Evolutionary conservation across 1,140 invertebrate genomes (phyloP).

Genomic region (Onthophagus taurus): DNA sequence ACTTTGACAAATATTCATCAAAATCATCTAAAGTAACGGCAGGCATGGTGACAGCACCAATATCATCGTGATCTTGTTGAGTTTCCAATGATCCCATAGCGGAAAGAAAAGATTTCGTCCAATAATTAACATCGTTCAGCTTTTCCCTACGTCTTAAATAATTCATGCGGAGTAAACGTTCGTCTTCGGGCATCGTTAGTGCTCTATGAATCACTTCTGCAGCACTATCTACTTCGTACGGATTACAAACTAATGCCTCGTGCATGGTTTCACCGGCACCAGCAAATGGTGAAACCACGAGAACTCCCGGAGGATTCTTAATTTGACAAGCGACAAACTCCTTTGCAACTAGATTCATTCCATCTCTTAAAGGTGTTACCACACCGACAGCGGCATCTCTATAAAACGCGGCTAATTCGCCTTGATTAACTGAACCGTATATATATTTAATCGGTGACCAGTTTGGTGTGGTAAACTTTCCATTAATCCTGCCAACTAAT

Average conservation of each 20-base stretch:
- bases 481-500: conserved; percentile 77
- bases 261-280: conserved; percentile 88
- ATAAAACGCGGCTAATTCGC: conserved; percentile 76
- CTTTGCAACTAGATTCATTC: conserved; percentile 91
- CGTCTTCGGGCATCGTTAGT: conserved; percentile 82
- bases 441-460: conserved; percentile 86
- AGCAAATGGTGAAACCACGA: conserved; percentile 84
- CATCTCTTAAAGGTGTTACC: conserved; percentile 79
- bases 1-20: conserved; percentile 76
- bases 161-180: conserved; percentile 77
- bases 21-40: conserved; percentile 80
- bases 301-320: conserved; percentile 72
- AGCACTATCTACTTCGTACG: conserved; percentile 79
- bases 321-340: conserved; percentile 90
- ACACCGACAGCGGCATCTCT: conserved; percentile 75
- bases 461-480: conserved; percentile 76
- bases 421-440: conserved; percentile 78
- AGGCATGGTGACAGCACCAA: conserved; percentile 72
- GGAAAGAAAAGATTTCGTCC: conserved; percentile 81
- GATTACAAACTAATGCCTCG: conserved; percentile 76
- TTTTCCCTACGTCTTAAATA: conserved; percentile 70
- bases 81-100: conserved; percentile 65
- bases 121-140: conserved; percentile 76
- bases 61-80: conserved; percentile 66
- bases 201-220: conserved; percentile 79